These are phyloP conservation scores for Brachionus koreanus DNA, from an alignment of 1,140 invertebrate species.

Conservation along the genomic window DNA sequence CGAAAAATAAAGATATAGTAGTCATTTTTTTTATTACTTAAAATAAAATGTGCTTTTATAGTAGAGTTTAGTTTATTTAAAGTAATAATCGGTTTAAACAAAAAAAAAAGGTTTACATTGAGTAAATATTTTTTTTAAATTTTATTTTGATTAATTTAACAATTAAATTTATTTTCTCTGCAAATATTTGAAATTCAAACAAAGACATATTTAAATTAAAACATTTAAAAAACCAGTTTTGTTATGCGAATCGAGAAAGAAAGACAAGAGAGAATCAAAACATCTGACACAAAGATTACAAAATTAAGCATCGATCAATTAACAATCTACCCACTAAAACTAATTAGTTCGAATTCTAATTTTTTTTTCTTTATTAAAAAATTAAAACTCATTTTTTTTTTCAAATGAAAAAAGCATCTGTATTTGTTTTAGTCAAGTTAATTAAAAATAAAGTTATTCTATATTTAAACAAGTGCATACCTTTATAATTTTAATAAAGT, in stretches of 20 bases:
- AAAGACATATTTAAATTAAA: neutral
- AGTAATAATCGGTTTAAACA: neutral
- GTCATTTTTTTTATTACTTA: no score
- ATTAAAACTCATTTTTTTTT: neutral
- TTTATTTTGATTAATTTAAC: neutral
- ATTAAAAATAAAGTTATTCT: neutral
- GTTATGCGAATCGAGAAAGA: neutral
- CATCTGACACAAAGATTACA: neutral
- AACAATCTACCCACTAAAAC: neutral
- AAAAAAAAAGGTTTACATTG: neutral
- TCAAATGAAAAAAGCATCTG: neutral
- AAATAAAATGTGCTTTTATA: neutral
- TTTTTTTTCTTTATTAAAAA: neutral
- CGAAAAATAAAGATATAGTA: no score
- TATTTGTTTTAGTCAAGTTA: slow-evolving; percentile 30
- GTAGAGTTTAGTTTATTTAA: neutral
- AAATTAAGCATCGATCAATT: neutral
- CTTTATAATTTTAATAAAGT: neutral
- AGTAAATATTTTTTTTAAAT: neutral
- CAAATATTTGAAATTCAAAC: neutral
- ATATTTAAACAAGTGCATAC: slow-evolving; percentile 40
- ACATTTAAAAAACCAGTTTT: neutral
- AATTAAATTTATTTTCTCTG: neutral
- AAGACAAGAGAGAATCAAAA: neutral
- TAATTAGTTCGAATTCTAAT: neutral